Conservation (phyloP, 2,797 vertebrate genomes). For the Micrastur ruficollis region DNA sequence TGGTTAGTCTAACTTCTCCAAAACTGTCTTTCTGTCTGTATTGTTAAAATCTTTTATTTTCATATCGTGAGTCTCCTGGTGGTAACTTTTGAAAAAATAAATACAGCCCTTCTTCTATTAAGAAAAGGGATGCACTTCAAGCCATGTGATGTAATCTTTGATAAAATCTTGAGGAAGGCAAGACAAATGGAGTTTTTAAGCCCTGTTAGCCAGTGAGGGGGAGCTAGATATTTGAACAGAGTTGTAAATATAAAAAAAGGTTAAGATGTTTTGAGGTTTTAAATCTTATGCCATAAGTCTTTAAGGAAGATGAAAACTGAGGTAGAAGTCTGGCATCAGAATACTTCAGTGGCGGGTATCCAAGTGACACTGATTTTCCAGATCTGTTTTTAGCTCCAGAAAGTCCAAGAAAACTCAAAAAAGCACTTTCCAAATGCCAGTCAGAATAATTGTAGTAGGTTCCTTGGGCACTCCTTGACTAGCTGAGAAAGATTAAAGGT, state of each 20-base stretch:
- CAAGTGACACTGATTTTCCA: neutral
- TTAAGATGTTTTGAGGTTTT: neutral
- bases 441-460: neutral
- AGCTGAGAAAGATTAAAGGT: neutral
- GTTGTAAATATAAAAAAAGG: neutral
- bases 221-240: neutral
- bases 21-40: constrained; percentile 10
- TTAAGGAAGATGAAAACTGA: neutral
- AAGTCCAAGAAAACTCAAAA: neutral
- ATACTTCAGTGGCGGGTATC: neutral
- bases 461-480: neutral
- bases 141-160: neutral
- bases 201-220: neutral
- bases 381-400: neutral
- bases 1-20: constrained; percentile 34
- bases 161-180: neutral
- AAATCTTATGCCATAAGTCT: neutral
- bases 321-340: neutral
- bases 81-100: neutral
- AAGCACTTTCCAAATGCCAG: neutral
- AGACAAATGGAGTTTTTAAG: neutral
- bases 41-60: constrained; percentile 12
- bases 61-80: neutral
- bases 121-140: neutral
- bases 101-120: neutral